Evolutionary conservation across 2,888 invertebrate species (phyloP).

Genomic region (Odiellus spinosus): DNA sequence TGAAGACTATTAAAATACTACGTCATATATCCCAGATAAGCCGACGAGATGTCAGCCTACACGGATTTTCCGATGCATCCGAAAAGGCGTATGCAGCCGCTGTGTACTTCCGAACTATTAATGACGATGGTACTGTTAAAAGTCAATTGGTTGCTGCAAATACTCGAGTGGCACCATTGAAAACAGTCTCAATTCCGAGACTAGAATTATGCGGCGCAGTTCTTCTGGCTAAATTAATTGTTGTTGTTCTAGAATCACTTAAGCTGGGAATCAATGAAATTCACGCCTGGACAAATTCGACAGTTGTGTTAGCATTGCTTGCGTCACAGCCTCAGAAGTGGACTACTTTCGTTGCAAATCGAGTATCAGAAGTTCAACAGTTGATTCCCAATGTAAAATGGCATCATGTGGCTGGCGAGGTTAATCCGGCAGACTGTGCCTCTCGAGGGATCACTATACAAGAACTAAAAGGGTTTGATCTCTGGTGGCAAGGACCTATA

Average conservation of each 20-base stretch:
- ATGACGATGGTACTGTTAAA: neutral
- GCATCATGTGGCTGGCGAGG: neutral
- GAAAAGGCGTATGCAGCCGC: constrained; percentile 18
- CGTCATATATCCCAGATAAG: constrained; percentile 1
- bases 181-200: constrained; percentile 17
- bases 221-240: neutral
- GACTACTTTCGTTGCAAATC: constrained; percentile 20
- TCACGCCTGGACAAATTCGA: constrained; percentile 16
- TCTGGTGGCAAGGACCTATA: too few relatives aligned
- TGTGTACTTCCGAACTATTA: too few relatives aligned
- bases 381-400: constrained; percentile 11
- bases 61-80: constrained; percentile 21
- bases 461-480: too few relatives aligned
- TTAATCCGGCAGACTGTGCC: constrained; percentile 23
- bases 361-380: constrained; percentile 19
- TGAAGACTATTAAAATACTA: neutral
- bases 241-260: neutral
- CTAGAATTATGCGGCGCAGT: constrained; percentile 18
- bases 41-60: constrained; percentile 3
- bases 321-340: constrained; percentile 7
- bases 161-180: constrained; percentile 19
- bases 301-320: constrained; percentile 19
- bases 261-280: neutral
- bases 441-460: constrained; percentile 22
- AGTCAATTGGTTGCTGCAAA: constrained; percentile 4